These are phyloP conservation scores for Esox masquinongy DNA, from an alignment of 2,797 vertebrate genomes.

Conservation along the genomic window DNA sequence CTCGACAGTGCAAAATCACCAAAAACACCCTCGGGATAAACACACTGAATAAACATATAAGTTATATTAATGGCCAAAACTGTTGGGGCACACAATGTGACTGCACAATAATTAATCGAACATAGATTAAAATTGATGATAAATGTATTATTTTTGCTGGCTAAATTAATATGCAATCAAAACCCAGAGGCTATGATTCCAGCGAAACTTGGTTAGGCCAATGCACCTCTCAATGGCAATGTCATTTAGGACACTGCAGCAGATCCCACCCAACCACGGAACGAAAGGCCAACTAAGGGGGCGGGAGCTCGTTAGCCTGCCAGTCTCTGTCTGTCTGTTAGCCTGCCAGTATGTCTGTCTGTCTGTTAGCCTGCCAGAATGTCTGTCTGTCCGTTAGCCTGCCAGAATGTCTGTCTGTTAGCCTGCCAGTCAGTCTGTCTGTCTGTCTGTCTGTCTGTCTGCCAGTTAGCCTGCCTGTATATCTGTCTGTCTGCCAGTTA, in stretches of 20 bases:
- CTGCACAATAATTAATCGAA: slow-evolving; percentile 52
- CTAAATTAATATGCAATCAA: slow-evolving; percentile 36
- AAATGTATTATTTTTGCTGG: slow-evolving; percentile 3
- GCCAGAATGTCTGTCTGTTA: no score
- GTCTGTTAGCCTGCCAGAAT: no score
- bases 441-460: no score
- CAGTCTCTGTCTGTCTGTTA: slow-evolving; percentile 1
- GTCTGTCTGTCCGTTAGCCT: no score
- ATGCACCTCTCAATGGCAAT: not conserved
- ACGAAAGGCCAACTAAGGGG: not conserved
- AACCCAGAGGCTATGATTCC: slow-evolving; percentile 16
- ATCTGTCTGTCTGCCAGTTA: no score
- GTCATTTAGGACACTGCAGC: not conserved
- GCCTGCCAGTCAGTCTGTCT: no score
- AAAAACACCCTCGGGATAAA: not conserved
- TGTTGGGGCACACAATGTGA: slow-evolving; percentile 18
- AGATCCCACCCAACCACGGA: not conserved
- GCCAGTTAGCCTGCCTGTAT: no score
- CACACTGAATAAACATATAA: slow-evolving; percentile 55
- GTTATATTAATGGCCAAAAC: slow-evolving; percentile 49
- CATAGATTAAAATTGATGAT: slow-evolving; percentile 46
- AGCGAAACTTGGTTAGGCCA: not conserved
- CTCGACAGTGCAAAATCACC: not conserved
- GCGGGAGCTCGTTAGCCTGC: not conserved
- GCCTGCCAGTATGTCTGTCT: no score